These are phyloP conservation scores for Porites rus DNA, from an alignment of 92 coral and sea anemone species.

Conservation along the genomic window DNA sequence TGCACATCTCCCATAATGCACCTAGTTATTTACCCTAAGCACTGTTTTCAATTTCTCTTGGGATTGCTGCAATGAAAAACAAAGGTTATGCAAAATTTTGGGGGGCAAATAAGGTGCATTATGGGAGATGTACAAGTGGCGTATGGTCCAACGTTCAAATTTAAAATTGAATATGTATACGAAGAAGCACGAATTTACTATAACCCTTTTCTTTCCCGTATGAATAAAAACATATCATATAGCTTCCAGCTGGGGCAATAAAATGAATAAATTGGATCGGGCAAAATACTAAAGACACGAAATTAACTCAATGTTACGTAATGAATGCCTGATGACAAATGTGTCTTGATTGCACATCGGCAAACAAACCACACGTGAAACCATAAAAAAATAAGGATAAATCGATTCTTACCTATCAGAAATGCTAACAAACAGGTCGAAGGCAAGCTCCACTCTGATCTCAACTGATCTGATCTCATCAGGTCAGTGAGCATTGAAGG, in stretches of 20 bases:
- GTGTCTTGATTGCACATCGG: neutral
- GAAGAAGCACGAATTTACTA: no score
- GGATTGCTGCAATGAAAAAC: no score
- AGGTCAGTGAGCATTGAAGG: neutral
- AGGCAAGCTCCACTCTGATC: neutral
- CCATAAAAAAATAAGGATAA: neutral
- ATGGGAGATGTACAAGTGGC: no score
- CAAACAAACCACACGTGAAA: neutral
- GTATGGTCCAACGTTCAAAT: no score
- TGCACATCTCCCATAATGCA: no score
- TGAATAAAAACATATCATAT: neutral
- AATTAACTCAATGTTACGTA: neutral
- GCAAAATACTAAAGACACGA: neutral
- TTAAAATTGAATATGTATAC: no score
- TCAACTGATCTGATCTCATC: neutral
- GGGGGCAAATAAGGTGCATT: no score
- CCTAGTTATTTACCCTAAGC: no score
- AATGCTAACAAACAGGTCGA: constrained; percentile 2
- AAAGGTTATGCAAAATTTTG: no score
- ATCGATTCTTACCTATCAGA: neutral
- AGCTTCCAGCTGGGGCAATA: neutral
- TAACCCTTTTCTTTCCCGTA: neutral
- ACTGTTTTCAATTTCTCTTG: no score
- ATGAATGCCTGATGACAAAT: neutral
- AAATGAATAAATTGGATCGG: neutral